Evolutionary conservation across 2,888 invertebrate species (phyloP), one percentile per base, ranked within the genome.

Genomic region (Dynastes tityus): DNA sequence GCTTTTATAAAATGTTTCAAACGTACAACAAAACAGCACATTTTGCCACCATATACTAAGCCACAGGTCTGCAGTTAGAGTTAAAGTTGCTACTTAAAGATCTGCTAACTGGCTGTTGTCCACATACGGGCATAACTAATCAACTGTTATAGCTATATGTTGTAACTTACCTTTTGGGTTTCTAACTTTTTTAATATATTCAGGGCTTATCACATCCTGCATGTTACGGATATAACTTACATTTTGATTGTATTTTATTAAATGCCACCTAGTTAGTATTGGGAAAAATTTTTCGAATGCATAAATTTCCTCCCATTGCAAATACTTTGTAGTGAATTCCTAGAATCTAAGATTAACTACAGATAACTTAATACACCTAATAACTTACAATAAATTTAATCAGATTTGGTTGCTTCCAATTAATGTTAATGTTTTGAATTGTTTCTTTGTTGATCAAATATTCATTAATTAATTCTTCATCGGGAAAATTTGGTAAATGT

Each of bases 231-330:
- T 80, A 61, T 80, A 65, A 16, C 71, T 70, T 32, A 67, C 8
- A 32, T 75, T 76, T 9, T 74, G 22, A 55, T 84, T 81, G 58
- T 81, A 83, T 88, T 91, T 90, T 80, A 91, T 87, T 37, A 94
- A 88, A 85, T 95, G 95, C 95, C 95, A 96, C 82, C 95, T 91
- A 0, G 95, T 95, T 29, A 94, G 86, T 63, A 96, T 86, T 0
- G 95, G 95, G 78, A 96, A 89, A 82, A 95, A 93, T 87, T 96
- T 96, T 84, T 94, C 93, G 81, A 95, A 93, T 55, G 94, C 91
- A 86, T 96, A 96, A 45, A 93, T 90, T 84, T 94, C 92, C 2
- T 93, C 91, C 96, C 96, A 96, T 81, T 91, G 91, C 74, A 96
- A 87, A 83, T 93, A 92, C 78, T 89, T 90, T 0, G 90, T 90